These are phyloP conservation scores for Archilochus colubris DNA, from an alignment of 2,113 vertebrate genomes.

Conservation along the genomic window DNA sequence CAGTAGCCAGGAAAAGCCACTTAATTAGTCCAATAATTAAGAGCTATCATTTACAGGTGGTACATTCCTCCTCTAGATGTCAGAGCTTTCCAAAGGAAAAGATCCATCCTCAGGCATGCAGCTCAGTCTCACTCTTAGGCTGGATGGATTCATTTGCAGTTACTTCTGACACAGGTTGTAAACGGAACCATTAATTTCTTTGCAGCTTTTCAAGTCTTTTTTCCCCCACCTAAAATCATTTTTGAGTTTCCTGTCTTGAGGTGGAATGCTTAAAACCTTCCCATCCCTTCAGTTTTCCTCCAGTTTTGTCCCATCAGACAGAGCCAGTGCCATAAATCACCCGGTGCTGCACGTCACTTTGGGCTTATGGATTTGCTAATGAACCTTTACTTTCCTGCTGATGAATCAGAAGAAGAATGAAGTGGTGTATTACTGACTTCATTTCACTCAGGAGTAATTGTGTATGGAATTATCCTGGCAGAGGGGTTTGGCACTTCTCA, in stretches of 20 bases:
- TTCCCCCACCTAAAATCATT: not conserved
- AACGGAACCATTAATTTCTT: not conserved
- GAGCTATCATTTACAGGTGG: not conserved
- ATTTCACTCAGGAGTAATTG: not conserved
- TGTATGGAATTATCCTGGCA: not conserved
- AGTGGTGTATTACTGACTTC: not conserved
- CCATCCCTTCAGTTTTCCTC: not conserved
- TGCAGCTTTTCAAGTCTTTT: not conserved
- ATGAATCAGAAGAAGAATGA: not conserved
- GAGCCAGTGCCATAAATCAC: not conserved
- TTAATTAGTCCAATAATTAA: not conserved
- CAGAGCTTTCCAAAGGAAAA: constrained; percentile 11
- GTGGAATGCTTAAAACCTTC: not conserved
- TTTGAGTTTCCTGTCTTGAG: not conserved
- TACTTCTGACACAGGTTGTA: not conserved
- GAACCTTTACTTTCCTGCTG: not conserved
- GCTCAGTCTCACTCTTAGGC: not conserved
- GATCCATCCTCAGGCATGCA: not conserved
- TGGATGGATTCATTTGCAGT: not conserved
- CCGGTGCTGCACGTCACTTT: not conserved
- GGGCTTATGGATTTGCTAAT: not conserved
- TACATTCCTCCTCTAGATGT: not conserved
- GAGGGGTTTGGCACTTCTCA: not conserved
- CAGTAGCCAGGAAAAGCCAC: not conserved
- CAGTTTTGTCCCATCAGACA: not conserved